Evolutionary conservation across 2,113 vertebrate genomes (phyloP).

Genomic region (pig (Sus scrofa)): T2T-Sscrofa CM000817.6:43026001-43026500

Average conservation of each 20-base stretch:
- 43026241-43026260: neutral
- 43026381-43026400: neutral
- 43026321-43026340: neutral
- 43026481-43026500: neutral
- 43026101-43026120: neutral
- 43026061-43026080: neutral
- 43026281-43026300: neutral
- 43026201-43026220: neutral
- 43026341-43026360: neutral
- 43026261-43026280: neutral
- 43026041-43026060: fast-evolving
- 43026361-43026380: neutral
- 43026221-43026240: neutral
- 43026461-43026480: neutral
- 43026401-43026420: neutral
- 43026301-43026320: neutral
- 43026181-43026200: neutral
- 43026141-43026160: neutral
- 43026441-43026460: neutral
- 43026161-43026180: neutral
- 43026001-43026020: neutral
- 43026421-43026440: neutral
- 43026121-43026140: neutral
- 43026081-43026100: neutral
- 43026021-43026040: neutral